phyloP scores from a whole-genome alignment of 2,113 vertebrate genomes.

The Microtus oregoni region DNA sequence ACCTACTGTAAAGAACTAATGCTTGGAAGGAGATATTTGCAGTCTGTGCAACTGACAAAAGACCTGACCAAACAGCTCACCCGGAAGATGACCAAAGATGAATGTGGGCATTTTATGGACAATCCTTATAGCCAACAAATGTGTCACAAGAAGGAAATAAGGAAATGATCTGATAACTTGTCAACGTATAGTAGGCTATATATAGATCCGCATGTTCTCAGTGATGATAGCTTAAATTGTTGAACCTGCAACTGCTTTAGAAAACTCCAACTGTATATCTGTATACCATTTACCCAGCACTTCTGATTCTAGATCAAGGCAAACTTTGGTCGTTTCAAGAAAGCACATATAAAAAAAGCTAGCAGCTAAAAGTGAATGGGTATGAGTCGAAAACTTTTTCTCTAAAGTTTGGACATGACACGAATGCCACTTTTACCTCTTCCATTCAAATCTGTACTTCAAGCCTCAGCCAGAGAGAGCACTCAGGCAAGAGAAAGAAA shows the following conservation, averaged over 20 bases:
- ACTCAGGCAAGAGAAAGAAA: neutral
- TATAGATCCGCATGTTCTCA: neutral
- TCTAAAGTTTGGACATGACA: neutral
- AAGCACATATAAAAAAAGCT: neutral
- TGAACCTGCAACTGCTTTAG: neutral
- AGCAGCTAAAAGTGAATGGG: neutral
- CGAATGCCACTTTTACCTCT: neutral
- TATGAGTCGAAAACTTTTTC: neutral
- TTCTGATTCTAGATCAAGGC: neutral
- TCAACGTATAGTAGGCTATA: neutral
- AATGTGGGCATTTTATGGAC: neutral
- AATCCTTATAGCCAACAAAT: neutral
- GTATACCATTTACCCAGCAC: neutral
- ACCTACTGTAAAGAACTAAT: neutral
- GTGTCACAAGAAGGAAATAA: neutral
- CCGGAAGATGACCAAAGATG: neutral
- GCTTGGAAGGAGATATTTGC: neutral
- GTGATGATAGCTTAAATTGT: neutral
- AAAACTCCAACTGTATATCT: neutral
- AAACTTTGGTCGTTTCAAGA: neutral
- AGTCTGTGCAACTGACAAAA: neutral
- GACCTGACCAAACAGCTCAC: neutral
- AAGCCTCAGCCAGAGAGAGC: neutral
- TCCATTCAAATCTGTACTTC: neutral
- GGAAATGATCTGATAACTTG: neutral